Percentiles rank a stretch among this genome's conserved stretches.
Conservation (phyloP, 2,797 vertebrate genomes). For the Phrynocephalus guinanensis region DNA sequence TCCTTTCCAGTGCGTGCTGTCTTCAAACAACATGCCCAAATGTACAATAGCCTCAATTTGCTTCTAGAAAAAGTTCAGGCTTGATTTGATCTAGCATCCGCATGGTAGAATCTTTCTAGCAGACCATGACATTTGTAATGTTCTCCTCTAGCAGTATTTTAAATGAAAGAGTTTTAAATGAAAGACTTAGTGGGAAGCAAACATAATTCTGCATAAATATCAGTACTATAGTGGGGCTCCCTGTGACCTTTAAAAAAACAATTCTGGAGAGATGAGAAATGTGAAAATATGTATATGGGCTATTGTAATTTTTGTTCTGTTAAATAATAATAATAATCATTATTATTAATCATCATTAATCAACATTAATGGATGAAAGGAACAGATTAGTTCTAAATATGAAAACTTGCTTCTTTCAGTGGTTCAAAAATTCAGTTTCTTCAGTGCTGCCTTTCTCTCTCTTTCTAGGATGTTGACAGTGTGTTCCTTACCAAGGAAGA, state of each 20-base stretch:
- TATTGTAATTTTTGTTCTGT: neutral
- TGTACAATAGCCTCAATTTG: no score
- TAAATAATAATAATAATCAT: neutral
- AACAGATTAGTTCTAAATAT: neutral
- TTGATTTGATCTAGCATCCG: no score
- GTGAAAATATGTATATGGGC: neutral
- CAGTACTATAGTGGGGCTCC: neutral
- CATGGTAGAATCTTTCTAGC: no score
- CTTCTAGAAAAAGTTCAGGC: no score
- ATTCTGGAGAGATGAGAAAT: neutral
- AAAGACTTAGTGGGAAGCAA: neutral
- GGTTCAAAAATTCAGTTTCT: neutral
- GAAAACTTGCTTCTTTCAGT: neutral
- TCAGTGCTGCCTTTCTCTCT: neutral
- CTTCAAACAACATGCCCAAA: no score
- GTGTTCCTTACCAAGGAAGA: constrained; percentile 9
- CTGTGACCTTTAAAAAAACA: no score
- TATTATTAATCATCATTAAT: neutral
- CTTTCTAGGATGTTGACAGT: constrained; percentile 11
- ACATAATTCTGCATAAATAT: neutral
- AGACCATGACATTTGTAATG: no score
- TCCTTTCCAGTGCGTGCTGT: no score
- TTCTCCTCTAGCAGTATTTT: no score
- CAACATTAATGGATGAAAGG: neutral
- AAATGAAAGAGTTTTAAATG: no score